phyloP scores from a whole-genome alignment of 2,113 vertebrate species.

The Sigmodon hispidus region DNA sequence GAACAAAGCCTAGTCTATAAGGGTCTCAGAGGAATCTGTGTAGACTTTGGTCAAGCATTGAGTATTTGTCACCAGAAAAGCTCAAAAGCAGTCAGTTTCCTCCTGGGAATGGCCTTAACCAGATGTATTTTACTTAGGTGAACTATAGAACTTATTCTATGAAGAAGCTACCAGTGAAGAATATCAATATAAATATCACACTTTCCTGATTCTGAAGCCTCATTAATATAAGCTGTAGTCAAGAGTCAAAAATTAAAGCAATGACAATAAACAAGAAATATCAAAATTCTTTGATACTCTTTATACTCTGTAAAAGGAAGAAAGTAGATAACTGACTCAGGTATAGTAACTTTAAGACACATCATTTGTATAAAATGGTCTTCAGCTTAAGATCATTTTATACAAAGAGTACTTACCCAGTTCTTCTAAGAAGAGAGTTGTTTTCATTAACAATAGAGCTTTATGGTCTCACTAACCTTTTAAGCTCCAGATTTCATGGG shows the following conservation, averaged over 20 bases:
- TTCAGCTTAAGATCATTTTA: neutral
- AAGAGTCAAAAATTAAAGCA: constrained; percentile 13
- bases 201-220: neutral
- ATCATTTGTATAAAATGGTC: no score
- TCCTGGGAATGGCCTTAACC: neutral
- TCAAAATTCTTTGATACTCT: neutral
- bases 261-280: neutral
- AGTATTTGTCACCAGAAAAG: neutral
- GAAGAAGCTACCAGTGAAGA: neutral
- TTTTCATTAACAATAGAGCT: neutral
- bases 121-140: neutral
- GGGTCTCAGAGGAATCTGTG: neutral
- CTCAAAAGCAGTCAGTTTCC: neutral
- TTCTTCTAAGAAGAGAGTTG: neutral
- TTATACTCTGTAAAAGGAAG: neutral
- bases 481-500: constrained; percentile 75
- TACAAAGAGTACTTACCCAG: neutral
- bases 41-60: neutral
- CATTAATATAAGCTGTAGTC: constrained; percentile 21
- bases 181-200: neutral
- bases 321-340: neutral
- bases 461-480: constrained; percentile 58
- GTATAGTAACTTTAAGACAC: neutral
- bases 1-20: neutral
- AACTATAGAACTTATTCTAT: neutral